Base-by-base conservation (phyloP, 2,888 invertebrate genomes). In the Iselma pallidipennis region DNA sequence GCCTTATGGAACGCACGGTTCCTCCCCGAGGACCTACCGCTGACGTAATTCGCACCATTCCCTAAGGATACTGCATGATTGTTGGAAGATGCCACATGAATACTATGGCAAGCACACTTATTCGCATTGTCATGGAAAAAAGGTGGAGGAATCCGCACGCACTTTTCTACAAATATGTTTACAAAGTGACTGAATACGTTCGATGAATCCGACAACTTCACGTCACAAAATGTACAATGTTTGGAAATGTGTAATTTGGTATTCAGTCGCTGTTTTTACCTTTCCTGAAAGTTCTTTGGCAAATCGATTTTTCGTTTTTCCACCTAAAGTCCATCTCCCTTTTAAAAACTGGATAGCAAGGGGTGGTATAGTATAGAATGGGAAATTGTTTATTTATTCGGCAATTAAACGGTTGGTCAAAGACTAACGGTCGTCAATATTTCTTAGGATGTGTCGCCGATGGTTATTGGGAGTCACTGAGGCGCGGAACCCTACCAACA, bases 11-110 rank as follows among this genome's bases (percentile, higher is more conserved):
- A 74, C 74, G 72, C 74, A 72, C 71, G 70, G 68, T 63, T 59
- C 61, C 63, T 69, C 73, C 75, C 75, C 64, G 55, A 70, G 74
- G 76, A 76, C 67, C 68, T 71, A 67, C 70, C 70, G 71, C 77
- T 77, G 79, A 78, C 79, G 80, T 80, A 80, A 80, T 80, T 79
- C 79, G 74, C 75, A 75, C 72, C 67, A 73, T 68, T 79, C 80
- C 78, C 79, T 59, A 64, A 70, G 75, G 80, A 74, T 71, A 71
- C 71, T 74, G 73, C 78, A 80, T 79, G 80, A 80, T 80, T 79
- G 80, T 77, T 75, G 76, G 70, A 77, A 78, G 78, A 79, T 78
- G 78, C 78, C 74, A 72, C 74, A 72, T 77, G 80, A 79, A 79
- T 80, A 78, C 79, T 71, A 71, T 71, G 73, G 71, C 74, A 71